Percentiles rank a stretch among this genome's conserved stretches.
These are phyloP conservation scores for Hymenochirus boettgeri DNA, from an alignment of 2,113 vertebrate species.

Conservation along the genomic window DNA sequence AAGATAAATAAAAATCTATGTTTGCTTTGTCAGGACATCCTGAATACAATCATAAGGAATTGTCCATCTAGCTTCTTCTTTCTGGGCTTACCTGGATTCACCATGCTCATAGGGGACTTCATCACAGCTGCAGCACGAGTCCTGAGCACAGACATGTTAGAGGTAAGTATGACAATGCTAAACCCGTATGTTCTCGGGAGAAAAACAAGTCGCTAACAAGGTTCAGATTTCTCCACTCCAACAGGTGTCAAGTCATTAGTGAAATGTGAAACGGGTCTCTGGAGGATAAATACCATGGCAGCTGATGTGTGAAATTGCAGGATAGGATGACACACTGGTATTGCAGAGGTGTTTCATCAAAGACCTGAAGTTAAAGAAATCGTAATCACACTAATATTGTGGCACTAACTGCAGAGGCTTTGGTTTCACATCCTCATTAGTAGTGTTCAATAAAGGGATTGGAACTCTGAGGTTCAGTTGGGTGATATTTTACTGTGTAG, in stretches of 20 bases:
- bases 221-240: conserved; percentile 59
- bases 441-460: not conserved
- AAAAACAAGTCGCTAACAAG: conserved; percentile 45
- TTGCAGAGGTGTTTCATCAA: conserved; percentile 60
- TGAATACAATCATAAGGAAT: conserved; percentile 84
- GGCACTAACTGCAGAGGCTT: conserved; percentile 33
- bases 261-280: conserved; percentile 50
- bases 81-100: conserved; percentile 89
- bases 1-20: not conserved
- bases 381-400: conserved; percentile 42
- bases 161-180: conserved; percentile 68
- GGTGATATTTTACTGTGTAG: conserved; percentile 8
- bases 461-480: not conserved
- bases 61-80: conserved; percentile 92
- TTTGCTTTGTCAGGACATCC: conserved; percentile 73
- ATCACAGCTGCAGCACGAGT: conserved; percentile 76
- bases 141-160: conserved; percentile 68
- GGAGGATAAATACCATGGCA: conserved; percentile 52
- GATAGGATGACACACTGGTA: conserved; percentile 47
- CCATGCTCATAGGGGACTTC: conserved; percentile 88
- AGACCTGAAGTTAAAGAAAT: conserved; percentile 54
- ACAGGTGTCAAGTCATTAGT: conserved; percentile 58
- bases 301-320: conserved; percentile 56
- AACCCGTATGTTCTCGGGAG: conserved; percentile 34
- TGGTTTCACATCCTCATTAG: conserved; percentile 45